Evolutionary conservation across 2,888 invertebrate species (phyloP), one percentile per base, ranked within the genome.

Genomic region (Muschampia plurimacula): DNA sequence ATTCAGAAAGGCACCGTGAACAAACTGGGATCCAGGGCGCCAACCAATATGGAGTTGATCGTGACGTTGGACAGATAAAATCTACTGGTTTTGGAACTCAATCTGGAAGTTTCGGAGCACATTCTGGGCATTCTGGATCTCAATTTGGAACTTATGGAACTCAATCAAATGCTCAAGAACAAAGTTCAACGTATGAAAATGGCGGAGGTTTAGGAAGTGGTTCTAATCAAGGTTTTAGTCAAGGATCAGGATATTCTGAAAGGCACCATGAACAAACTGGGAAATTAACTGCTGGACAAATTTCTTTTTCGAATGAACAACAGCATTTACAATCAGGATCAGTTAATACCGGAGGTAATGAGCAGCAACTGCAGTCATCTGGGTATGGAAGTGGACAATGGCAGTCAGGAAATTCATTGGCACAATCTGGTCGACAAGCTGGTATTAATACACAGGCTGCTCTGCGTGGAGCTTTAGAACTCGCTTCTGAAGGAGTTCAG

Each of bases 401-500:
- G 75, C 76, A 79, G 46, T 72, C 79, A 13, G 77, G 75, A 57
- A 46, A 62, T 41, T 63, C 66, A 36, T 55, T 28, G 32, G 63
- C 62, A 13, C 74, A 52, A 67, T 62, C 69, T 39, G 70, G 74
- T 32, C 74, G 73, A 6, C 78, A 77, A 69, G 69, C 69, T 13
- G 75, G 70, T 22, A 69, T 46, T n/a, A 79, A 82, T 13, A 77
- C 80, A 2, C 82, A 84, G 41, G 79, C 85, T 1, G 82, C 88
- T 32, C 77, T 91, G 13, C 81, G 79, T 9, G 89, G 89, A 15
- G 92, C 91, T n/a, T 75, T 91, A 39, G 79, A 84, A 5, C 79
- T 92, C 8, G 90, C 91, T 8, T 81, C 84, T 2, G 88, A 92
- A 75, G 90, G 91, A 1, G 76, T 90, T 2, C 84, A 89, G 55